Base-by-base conservation (phyloP, 2,113 vertebrate species). In the Hypomesus transpacificus region DNA sequence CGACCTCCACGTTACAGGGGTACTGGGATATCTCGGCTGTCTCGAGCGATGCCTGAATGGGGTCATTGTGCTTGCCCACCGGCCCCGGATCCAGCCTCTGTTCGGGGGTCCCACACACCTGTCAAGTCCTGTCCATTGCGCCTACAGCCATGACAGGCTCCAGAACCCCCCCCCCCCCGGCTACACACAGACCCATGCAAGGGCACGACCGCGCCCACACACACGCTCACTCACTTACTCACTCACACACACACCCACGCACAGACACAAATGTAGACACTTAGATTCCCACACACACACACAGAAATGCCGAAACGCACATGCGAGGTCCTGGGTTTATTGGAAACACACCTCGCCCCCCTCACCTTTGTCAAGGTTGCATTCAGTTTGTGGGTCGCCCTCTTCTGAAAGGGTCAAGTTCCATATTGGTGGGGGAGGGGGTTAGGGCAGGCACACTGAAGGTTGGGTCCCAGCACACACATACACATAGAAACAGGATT, bases 21-120 rank as follows among this genome's bases (percentile, higher is more conserved):
- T 87, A 76, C 84, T 89, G 88, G 76, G 68, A 81, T 89, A 87
- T 89, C 89, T 89, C 79, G 70, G 61, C 85, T 83, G 86, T 87
- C 86, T 87, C 84, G 81, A 81, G 76, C 76, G 67, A 78, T 73
- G 86, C 82, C 51, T 63, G 50, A 63, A 64, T 63, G 61, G 60
- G 13, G 14, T 13, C 84, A 89, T 90, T 90, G 87, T 90, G 77
- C 70, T 60, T 17, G 73, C 64, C 70, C 26, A 77, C 73, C 78
- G 53, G 26, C 74, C 57, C 73, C 63, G 80, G 66, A 82, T 71
- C 67, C 76, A 78, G 78, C 71, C 20, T 82, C 82, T 76, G 51
- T 70, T 79, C 18, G n/a, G 63, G 63, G 54, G 16, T 50, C 66
- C 14, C 21, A 52, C 66, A 68, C 66, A 68, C 87, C 87, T 89